Percentiles rank a stretch among this genome's conserved stretches.
phyloP scores from a whole-genome alignment of 2,797 vertebrate species.

The Manis pentadactyla region DNA sequence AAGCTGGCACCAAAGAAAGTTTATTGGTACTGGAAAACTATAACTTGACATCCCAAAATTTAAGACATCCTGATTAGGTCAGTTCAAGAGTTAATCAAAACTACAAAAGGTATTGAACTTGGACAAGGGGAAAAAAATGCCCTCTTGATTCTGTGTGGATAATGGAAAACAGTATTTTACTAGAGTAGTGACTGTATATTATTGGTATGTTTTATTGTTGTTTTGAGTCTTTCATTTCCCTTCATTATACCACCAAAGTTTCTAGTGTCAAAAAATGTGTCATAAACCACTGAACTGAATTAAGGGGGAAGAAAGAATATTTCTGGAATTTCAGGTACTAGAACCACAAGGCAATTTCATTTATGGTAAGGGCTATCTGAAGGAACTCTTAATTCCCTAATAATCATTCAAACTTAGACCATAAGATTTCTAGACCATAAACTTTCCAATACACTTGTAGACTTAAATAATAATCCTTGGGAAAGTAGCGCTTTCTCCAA shows the following conservation, averaged over 20 bases:
- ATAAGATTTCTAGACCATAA: slow-evolving; percentile 75
- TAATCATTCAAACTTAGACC: slow-evolving; percentile 70
- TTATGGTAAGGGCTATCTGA: slow-evolving; percentile 21
- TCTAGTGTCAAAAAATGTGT: not conserved
- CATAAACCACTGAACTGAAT: not conserved
- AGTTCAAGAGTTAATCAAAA: not conserved
- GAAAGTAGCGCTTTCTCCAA: slow-evolving; percentile 78
- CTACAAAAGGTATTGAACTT: not conserved
- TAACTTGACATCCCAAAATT: not conserved
- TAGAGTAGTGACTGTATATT: not conserved
- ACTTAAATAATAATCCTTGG: slow-evolving; percentile 87
- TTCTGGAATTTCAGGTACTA: not conserved
- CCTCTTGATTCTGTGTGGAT: not conserved
- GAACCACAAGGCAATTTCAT: not conserved
- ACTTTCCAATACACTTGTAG: slow-evolving; percentile 75
- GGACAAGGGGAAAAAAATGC: not conserved
- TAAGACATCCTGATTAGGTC: not conserved
- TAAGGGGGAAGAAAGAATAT: no score
- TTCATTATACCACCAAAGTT: not conserved
- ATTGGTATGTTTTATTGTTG: not conserved
- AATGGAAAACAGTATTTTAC: not conserved
- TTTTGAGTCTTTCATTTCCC: not conserved
- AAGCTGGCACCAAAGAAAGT: not conserved
- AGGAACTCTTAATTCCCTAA: slow-evolving; percentile 77
- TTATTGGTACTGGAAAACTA: not conserved